Percentiles rank a stretch among this genome's conserved stretches.
phyloP scores from a whole-genome alignment of 2,113 vertebrate species.

The Epinephelus cyanopodus region DNA sequence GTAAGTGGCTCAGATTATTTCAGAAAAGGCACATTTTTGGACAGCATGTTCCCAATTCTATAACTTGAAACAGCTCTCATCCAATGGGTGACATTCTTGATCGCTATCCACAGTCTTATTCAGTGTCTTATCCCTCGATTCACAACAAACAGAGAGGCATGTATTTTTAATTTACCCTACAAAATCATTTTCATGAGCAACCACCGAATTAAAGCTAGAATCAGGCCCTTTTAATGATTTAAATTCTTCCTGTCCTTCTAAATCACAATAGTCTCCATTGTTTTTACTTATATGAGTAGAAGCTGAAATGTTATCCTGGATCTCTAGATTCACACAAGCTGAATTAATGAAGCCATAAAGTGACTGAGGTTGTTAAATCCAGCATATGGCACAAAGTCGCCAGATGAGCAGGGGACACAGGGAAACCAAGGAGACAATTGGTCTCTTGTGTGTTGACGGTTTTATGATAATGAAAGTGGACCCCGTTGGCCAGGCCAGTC shows the following conservation, averaged over 20 bases:
- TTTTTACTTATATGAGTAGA: conserved; percentile 12
- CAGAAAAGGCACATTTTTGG: conserved; percentile 21
- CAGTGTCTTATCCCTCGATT: neutral
- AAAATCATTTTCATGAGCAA: conserved; percentile 16
- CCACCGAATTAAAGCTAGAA: neutral
- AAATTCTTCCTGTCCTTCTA: neutral
- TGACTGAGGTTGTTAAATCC: conserved; percentile 41
- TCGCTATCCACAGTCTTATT: conserved; percentile 1
- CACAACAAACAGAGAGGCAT: neutral
- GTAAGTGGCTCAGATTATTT: conserved; percentile 52
- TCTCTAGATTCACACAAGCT: neutral
- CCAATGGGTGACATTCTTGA: neutral
- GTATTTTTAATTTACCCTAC: neutral
- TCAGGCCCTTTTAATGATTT: neutral
- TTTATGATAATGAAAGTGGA: conserved; percentile 76
- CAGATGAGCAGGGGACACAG: conserved; percentile 63
- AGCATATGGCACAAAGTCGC: conserved; percentile 62
- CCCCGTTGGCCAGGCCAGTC: conserved; percentile 57
- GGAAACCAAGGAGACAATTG: conserved; percentile 65
- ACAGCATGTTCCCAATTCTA: conserved; percentile 40
- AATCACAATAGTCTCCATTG: neutral
- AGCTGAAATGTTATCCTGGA: conserved; percentile 16
- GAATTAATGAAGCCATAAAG: conserved; percentile 56
- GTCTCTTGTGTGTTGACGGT: conserved; percentile 63
- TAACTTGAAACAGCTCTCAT: conserved; percentile 62